Evolutionary conservation across 1,140 invertebrate species (phyloP), one percentile per base, ranked within the genome.

Genomic region (Globodera rostochiensis): DNA sequence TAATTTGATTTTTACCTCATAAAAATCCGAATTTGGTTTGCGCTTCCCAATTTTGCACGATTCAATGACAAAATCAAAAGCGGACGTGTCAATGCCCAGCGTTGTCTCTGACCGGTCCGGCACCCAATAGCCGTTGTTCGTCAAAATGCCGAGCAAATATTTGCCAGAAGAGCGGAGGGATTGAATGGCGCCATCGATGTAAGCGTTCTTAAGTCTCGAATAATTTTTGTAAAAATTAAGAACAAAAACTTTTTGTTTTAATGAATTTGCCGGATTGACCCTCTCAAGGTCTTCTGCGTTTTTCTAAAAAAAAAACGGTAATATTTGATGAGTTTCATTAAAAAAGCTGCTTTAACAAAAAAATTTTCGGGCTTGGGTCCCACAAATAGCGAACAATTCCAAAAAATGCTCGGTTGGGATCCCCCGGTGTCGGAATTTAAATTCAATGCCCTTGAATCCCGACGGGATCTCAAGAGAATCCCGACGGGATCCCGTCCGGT

Each of bases 61-160:
- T 76, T 83, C 82, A 21, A 83, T 60, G 36, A 83, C 73, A 47
- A 84, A 25, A 49, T 83, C 70, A 60, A 83, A 83, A 15, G 25
- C 25, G n/a, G 49, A 50, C 5, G 74, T 50, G 69, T 83, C 73
- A 46, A 25, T 25, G 45, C 69, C 45, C 45, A 84, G n/a, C 21
- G 66, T 83, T 45, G 80, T 49, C n/a, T 77, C 36, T 9, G 53
- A 70, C 15, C 70, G 25, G n/a, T 83, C 79, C n/a, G 74, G 47
- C 6, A 25, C 50, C 80, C 80, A 83, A 57, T 49, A 83, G 3
- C 80, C 80, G 50, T 81, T 83, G 57, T 83, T 83, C 4, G 82
- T 83, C 45, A 83, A 57, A 7, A 83, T 45, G 49, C 53, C 80
- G 6, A 77, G 21, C 70, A 50, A 25, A 70, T 64, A 78, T 21